Evolutionary conservation across 2,113 vertebrate genomes (phyloP), one percentile per base, ranked within the genome.

Genomic region (Gorilla gorilla): DNA sequence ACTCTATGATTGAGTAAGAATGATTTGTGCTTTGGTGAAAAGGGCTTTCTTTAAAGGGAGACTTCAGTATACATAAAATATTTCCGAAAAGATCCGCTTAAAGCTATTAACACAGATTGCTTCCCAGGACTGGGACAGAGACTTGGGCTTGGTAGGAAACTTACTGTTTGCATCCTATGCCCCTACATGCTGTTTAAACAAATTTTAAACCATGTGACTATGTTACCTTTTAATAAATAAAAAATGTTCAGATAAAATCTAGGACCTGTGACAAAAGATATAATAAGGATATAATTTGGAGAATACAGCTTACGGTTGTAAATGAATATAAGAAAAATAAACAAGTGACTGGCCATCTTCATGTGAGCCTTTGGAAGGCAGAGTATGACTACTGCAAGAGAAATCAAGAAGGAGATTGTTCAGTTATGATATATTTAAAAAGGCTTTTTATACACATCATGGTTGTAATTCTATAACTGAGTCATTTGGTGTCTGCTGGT

Each of bases 391-490:
- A 20, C 75, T 84, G 30, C 27, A 90, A 84, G 70, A 87, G 86
- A 97, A 96, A 66, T 72, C 68, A 93, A 79, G 30, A 84, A 38
- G 12, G 40, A 57, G 35, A 70, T 61, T 93, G 43, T 84, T 78
- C 72, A 55, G 38, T 81, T 85, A 72, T 87, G 79, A 84, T 80
- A 40, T 76, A 75, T 75, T 93, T 61, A 6, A 95, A 93, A 89
- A 94, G 55, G 45, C 70, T 48, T 96, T 95, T 97, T 80, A 82
- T 75, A 89, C n/a, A 96, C 94, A 82, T 90, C 92, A 94, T 88
- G 94, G 79, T 75, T 96, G 84, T 96, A 88, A 98, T 98, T 96
- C 92, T 96, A n/a, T 96, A 96, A 95, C 83, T 98, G 96, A 98
- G 94, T 98, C 95, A 98, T 95, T 94, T 92, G 88, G 45, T 89